Conservation (phyloP, 2,113 vertebrate species). For the Elgaria multicarinata region DNA sequence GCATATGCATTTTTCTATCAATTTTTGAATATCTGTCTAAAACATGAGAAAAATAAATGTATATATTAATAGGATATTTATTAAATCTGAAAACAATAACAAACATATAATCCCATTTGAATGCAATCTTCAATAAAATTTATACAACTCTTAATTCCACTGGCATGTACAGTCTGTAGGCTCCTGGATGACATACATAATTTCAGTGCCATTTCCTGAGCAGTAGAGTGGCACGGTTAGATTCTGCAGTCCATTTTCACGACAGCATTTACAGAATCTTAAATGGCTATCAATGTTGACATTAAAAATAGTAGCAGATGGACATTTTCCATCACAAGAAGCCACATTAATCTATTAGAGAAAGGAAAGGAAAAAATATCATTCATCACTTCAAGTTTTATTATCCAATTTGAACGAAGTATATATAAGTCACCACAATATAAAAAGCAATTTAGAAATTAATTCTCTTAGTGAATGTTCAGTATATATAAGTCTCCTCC, state of each 20-base stretch:
- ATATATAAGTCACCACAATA: not conserved
- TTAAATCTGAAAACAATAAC: slow-evolving; percentile 19
- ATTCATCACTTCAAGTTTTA: not conserved
- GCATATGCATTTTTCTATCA: no score
- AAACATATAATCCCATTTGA: slow-evolving; percentile 27
- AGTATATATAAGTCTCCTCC: not conserved
- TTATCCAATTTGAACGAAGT: not conserved
- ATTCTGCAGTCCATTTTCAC: slow-evolving; percentile 89
- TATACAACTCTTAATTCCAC: slow-evolving; percentile 85
- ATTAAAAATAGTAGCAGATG: slow-evolving; percentile 98
- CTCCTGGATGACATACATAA: slow-evolving; percentile 91
- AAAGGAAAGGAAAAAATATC: slow-evolving; percentile 34
- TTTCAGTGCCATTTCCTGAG: slow-evolving; percentile 90
- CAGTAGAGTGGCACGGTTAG: slow-evolving; percentile 90
- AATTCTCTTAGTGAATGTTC: not conserved
- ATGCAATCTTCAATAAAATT: not conserved
- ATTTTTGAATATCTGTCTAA: not conserved
- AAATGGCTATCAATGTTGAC: slow-evolving; percentile 97
- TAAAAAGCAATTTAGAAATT: not conserved
- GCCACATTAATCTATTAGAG: slow-evolving; percentile 86
- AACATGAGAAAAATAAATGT: not conserved
- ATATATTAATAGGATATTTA: slow-evolving; percentile 7
- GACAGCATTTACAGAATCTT: slow-evolving; percentile 97
- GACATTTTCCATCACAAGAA: slow-evolving; percentile 97
- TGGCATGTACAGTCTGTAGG: slow-evolving; percentile 95